Base-by-base conservation (phyloP, 2,797 vertebrate genomes). In the Limnodromus scolopaceus region DNA sequence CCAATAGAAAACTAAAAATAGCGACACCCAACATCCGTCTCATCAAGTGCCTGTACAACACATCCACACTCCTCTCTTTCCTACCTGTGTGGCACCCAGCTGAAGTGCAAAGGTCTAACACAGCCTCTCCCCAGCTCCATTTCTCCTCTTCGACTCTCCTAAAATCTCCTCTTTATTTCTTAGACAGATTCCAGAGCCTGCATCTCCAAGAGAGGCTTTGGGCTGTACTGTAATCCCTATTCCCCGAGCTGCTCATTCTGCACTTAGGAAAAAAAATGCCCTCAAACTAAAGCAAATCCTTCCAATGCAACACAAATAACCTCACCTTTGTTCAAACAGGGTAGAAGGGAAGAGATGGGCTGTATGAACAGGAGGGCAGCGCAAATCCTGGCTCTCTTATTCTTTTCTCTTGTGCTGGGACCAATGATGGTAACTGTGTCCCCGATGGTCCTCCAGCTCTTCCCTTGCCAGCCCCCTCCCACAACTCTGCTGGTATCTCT, bases 81-180 rank as follows among this genome's bases (percentile, higher is more conserved):
- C 45, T 38, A 53, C 11, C 17, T 2, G 0, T 6, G 1, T 10
- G 46, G 36, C 30, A 63, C 10, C 2, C 25, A 66, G 61, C 16
- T 89, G 34, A 90, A 89, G 7, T 14, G 32, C 11, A 82, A 49
- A 92, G 17, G 7, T 68, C 48, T 82, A 55, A 51, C 23, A 63
- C n/a, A 68, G 55, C 32, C 25, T 53, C 77, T 66, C 27, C 7
- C 13, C 34, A 57, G 1, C 34, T 69, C 82, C 2, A 38, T 82
- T 60, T 79, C 55, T 88, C 54, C 28, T 82, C 58, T 76, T 76
- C 0, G 1, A 32, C 57, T 82, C 23, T 79, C 58, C 11, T 76
- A 39, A 95, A 79, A 76, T 34, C 15, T 68, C 55, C 41, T 66
- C 13, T 87, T 61, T 76, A 34, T 65, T 87, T 79, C 87, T 84